A percentile compares a stretch with the other conserved stretches of the same genome.
Evolutionary conservation across 2,113 vertebrate genomes (phyloP).

Genomic region (Cichladusa arquata): DNA sequence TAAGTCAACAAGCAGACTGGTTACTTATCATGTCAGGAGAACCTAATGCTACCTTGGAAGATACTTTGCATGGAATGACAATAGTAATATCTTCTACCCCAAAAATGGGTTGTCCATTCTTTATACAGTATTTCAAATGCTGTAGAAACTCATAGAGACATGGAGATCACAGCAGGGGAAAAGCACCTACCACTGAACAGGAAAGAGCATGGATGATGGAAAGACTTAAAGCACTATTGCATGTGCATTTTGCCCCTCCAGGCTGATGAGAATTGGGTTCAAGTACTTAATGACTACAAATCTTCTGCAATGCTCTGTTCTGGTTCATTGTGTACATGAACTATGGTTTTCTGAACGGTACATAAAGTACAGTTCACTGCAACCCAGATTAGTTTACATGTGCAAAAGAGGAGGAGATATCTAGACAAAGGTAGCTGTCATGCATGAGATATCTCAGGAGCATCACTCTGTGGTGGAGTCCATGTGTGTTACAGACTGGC

Average conservation of each 20-base stretch:
- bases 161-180: neutral
- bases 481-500: fast-evolving
- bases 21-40: neutral
- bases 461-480: fast-evolving
- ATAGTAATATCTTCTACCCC: neutral
- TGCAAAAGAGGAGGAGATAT: neutral
- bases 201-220: neutral
- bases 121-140: neutral
- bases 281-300: neutral
- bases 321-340: neutral
- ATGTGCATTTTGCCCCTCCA: neutral
- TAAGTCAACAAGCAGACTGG: neutral
- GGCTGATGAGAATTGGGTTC: neutral
- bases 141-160: neutral
- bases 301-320: neutral
- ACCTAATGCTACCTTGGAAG: neutral
- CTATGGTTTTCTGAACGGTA: neutral
- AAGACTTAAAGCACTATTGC: neutral
- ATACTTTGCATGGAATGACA: neutral
- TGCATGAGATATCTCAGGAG: neutral
- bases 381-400: neutral
- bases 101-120: neutral
- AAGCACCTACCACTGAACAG: neutral
- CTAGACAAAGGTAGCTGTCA: neutral
- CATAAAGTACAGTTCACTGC: neutral